Base-by-base conservation (phyloP, 2,888 invertebrate species). In the Drosophila ustulata region DNA sequence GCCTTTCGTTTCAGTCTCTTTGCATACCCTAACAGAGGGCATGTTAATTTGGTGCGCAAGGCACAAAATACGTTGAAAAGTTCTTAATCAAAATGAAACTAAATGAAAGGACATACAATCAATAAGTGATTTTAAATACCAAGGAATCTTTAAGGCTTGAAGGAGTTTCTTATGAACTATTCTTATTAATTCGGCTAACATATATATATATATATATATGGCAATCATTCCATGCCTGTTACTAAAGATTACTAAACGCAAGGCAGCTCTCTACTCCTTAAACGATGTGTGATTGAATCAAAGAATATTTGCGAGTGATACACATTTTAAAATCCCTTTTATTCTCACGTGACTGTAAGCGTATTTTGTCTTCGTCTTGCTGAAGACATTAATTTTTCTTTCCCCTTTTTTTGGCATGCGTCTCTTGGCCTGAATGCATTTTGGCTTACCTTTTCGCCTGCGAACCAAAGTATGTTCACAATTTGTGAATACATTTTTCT, bases 391-490 rank as follows among this genome's bases (percentile, higher is more conserved):
- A 6, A 43, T 37, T 3, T 11, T 47, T 34, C 5, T 11, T 7
- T 23, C 11, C 13, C 1, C 23, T 9, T 11, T 30, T 58, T 39
- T 41, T 43, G 37, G 55, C 43, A 41, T 51, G 51, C 52, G 32
- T 39, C 32, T 65, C 18, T 47, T 30, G 50, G 55, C 34, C 28
- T 46, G 28, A 39, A 13, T 56, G 62, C 47, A 63, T 56, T 66
- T 75, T 75, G 53, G 68, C 65, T 45, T 77, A 79, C 77, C 71
- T 84, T 75, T 72, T 65, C 46, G 49, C 55, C 41, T 59, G 65
- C 52, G 49, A 57, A 49, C 61, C 66, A 59, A 59, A 71, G 52
- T 62, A 68, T 64, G 68, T 55, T 59, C 65, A 61, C 85, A 80
- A 71, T 80, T 78, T 71, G 63, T 65, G 62, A 63, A 66, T 18